A percentile compares a stretch with the other conserved stretches of the same genome.
Conservation (phyloP, 2,113 vertebrate genomes). For the Lamprotornis superbus region DNA sequence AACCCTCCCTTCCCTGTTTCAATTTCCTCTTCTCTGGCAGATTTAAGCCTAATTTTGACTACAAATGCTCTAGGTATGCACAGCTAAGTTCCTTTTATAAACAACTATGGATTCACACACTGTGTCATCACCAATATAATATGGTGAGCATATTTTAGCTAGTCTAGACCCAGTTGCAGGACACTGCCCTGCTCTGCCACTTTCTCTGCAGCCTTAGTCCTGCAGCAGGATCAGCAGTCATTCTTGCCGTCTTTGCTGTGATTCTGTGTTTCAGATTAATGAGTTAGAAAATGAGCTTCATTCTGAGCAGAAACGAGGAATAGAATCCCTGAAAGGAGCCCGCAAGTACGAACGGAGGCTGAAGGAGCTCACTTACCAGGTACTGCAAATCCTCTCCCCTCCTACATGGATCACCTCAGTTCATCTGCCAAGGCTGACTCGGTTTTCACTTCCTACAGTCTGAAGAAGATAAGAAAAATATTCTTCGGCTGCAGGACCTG, state of each 20-base stretch:
- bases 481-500: conserved; percentile 77
- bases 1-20: not conserved
- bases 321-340: conserved; percentile 76
- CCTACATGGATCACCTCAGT: rapidly evolving
- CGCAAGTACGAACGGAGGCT: conserved; percentile 80
- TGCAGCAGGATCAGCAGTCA: not conserved
- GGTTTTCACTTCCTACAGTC: conserved; percentile 58
- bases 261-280: conserved; percentile 70
- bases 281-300: conserved; percentile 80
- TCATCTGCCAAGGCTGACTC: not conserved
- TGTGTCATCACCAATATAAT: rapidly evolving
- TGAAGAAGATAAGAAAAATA: conserved; percentile 84
- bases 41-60: not conserved
- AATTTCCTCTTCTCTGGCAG: not conserved
- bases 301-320: conserved; percentile 75
- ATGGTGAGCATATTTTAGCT: not conserved
- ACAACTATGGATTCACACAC: not conserved
- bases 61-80: not conserved
- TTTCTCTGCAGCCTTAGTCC: not conserved
- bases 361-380: conserved; percentile 83
- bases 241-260: not conserved
- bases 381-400: conserved; percentile 27
- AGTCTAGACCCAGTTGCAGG: not conserved
- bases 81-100: not conserved
- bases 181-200: not conserved